Evolutionary conservation across 2,888 invertebrate species (phyloP).

Genomic region (Patella ulyssiponensis): DNA sequence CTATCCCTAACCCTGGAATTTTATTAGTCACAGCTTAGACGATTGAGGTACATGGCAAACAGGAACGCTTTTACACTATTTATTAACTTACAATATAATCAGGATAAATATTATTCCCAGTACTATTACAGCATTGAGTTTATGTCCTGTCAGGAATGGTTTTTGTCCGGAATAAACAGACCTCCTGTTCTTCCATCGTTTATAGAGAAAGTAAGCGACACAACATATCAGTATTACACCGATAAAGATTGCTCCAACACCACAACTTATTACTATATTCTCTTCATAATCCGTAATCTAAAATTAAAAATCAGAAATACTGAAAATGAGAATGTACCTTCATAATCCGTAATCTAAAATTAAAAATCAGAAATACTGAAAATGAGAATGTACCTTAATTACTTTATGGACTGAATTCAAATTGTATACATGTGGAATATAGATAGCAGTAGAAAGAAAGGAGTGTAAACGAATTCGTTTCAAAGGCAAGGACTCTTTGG

Average conservation of each 20-base stretch:
- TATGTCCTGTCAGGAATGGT: background rate
- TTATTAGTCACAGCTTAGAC: too few relatives aligned
- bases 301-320: too few relatives aligned
- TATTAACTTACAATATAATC: background rate
- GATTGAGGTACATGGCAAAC: too few relatives aligned
- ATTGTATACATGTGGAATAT: too few relatives aligned
- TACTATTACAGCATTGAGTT: background rate
- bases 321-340: too few relatives aligned
- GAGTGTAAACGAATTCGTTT: too few relatives aligned
- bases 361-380: too few relatives aligned
- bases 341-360: background rate
- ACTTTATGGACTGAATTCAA: too few relatives aligned
- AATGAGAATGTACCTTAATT: too few relatives aligned
- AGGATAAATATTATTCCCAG: background rate
- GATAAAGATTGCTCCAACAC: background rate
- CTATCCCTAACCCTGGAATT: too few relatives aligned
- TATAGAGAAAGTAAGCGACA: background rate
- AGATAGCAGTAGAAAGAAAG: too few relatives aligned
- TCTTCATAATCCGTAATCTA: background rate
- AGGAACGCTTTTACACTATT: background rate
- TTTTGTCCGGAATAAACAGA: background rate
- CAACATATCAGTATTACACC: background rate
- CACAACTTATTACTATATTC: constrained; percentile 6
- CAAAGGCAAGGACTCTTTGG: too few relatives aligned
- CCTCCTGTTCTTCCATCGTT: background rate